Evolutionary conservation across 92 coral and sea anemone species (phyloP).

Genomic region (Epizoanthus fatuus): DNA sequence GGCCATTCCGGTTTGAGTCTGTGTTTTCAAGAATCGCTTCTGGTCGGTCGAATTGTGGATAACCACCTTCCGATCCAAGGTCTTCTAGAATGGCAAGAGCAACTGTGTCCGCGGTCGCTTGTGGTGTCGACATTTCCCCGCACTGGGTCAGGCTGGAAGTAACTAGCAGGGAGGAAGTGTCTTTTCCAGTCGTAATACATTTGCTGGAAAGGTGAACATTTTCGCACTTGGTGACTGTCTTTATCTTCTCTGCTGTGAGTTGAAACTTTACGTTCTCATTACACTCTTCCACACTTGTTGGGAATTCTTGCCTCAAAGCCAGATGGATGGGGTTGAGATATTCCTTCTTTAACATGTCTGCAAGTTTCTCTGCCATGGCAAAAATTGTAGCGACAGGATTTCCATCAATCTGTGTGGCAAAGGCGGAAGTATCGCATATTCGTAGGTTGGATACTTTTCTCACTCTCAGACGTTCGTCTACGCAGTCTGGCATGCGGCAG

Average conservation of each 20-base stretch:
- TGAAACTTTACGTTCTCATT: background rate
- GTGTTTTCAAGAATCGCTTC: conserved; percentile 1
- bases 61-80: background rate
- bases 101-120: background rate
- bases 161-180: conserved; percentile 18
- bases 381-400: conserved; percentile 58
- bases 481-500: conserved; percentile 63
- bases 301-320: conserved; percentile 16
- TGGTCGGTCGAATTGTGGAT: conserved; percentile 16
- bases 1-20: background rate
- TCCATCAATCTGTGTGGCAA: conserved; percentile 68
- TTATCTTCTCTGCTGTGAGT: background rate
- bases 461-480: conserved; percentile 48
- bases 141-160: background rate
- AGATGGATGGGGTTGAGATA: conserved; percentile 14
- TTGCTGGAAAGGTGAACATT: background rate
- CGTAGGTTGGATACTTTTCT: conserved; percentile 49
- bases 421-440: conserved; percentile 62
- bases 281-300: background rate
- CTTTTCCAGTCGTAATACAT: conserved; percentile 36
- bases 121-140: background rate
- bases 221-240: background rate
- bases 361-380: conserved; percentile 65
- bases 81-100: background rate
- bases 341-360: conserved; percentile 54